Evolutionary conservation across 2,797 vertebrate species (phyloP).

Genomic region (Chaetophractus vellerosus): DNA sequence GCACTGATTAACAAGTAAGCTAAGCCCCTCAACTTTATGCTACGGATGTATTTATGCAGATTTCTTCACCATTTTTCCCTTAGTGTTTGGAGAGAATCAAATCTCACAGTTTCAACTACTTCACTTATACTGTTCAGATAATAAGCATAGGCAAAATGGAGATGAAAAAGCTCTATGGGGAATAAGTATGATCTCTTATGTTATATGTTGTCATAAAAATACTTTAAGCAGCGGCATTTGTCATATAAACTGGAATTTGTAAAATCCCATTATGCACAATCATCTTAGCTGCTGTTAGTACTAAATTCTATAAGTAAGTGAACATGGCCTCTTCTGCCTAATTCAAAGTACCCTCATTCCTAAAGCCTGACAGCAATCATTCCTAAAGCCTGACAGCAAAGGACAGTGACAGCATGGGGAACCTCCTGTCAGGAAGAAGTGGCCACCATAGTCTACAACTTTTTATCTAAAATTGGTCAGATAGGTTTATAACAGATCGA

Average conservation of each 20-base stretch:
- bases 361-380: not conserved
- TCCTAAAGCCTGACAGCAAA: not conserved
- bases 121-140: conserved; percentile 10
- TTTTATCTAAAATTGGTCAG: conserved; percentile 29
- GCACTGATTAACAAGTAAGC: conserved; percentile 85
- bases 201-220: conserved; percentile 41
- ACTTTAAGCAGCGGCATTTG: conserved; percentile 26
- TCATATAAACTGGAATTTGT: conserved; percentile 52
- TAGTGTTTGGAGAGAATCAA: conserved; percentile 58
- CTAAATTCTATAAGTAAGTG: conserved; percentile 1
- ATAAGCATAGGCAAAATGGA: conserved; percentile 50
- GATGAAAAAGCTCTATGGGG: not conserved
- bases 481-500: not conserved
- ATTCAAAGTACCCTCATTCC: not conserved
- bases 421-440: not conserved
- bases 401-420: accelerated
- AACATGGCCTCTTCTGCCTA: not conserved
- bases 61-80: conserved; percentile 57
- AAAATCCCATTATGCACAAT: conserved; percentile 35
- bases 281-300: conserved; percentile 22
- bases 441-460: not conserved
- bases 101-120: conserved; percentile 68
- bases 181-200: not conserved
- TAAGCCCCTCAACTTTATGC: conserved; percentile 78
- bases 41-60: conserved; percentile 78